A percentile compares a stretch with the other conserved stretches of the same genome.
Conservation (phyloP, 2,113 vertebrate species). For the Callipepla californica region DNA sequence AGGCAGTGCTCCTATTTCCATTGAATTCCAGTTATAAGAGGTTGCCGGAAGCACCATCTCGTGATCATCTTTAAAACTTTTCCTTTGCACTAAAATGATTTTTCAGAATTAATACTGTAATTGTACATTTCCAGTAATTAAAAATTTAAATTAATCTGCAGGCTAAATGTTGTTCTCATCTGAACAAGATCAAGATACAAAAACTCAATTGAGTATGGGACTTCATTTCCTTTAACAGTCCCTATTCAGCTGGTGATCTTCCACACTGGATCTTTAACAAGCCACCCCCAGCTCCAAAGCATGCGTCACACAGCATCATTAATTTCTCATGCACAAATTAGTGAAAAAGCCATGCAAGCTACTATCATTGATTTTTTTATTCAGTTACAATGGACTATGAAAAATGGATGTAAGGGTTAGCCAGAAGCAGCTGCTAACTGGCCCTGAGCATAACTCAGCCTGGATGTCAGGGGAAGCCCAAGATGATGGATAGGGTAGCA, state of each 20-base stretch:
- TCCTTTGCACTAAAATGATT: background rate
- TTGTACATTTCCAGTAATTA: background rate
- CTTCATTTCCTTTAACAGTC: background rate
- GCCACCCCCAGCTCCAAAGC: background rate
- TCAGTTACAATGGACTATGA: background rate
- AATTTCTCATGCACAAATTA: background rate
- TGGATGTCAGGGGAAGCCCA: background rate
- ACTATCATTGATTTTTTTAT: background rate
- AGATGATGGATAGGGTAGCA: background rate
- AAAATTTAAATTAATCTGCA: background rate
- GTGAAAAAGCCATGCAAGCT: background rate
- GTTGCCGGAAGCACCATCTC: background rate
- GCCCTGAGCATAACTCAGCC: background rate
- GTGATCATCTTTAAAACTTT: background rate
- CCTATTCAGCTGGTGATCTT: background rate
- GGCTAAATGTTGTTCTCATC: background rate
- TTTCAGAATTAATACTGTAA: background rate
- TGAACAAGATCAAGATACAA: background rate
- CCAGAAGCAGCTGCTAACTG: background rate
- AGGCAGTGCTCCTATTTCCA: background rate
- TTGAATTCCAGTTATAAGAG: background rate
- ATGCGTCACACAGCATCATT: background rate
- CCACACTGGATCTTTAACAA: background rate
- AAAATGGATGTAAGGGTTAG: background rate
- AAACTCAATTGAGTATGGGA: fast-evolving